phyloP scores from a whole-genome alignment of 2,113 vertebrate species.

The Noturus placidus region DNA sequence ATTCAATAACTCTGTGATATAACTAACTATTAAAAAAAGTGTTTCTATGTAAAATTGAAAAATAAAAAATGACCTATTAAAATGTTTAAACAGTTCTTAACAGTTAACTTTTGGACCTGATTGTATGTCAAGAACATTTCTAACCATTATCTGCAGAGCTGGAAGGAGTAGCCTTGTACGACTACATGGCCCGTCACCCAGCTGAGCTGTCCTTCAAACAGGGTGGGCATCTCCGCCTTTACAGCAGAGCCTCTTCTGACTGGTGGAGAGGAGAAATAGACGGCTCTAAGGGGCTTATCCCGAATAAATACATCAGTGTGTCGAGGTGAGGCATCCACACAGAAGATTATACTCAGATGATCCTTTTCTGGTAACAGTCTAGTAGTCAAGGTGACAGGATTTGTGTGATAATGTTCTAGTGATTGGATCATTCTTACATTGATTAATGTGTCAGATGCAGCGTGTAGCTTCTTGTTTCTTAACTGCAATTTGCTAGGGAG shows the following conservation, averaged over 20 bases:
- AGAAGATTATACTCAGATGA: neutral
- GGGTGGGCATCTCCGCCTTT: constrained; percentile 65
- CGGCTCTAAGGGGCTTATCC: constrained; percentile 66
- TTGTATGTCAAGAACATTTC: neutral
- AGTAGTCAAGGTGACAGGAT: neutral
- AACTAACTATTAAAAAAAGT: neutral
- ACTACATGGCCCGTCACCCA: constrained; percentile 58
- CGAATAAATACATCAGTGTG: constrained; percentile 72
- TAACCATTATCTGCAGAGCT: constrained; percentile 57
- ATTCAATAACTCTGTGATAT: neutral
- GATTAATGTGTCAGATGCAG: too few relatives aligned
- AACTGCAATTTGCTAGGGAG: too few relatives aligned
- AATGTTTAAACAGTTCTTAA: neutral
- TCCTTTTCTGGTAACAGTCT: neutral
- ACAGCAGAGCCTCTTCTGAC: constrained; percentile 68
- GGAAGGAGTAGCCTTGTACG: constrained; percentile 66
- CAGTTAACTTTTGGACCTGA: neutral
- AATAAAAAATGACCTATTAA: neutral
- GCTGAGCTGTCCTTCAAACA: constrained; percentile 68
- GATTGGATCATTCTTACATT: too few relatives aligned
- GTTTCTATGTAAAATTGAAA: neutral
- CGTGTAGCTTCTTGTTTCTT: too few relatives aligned
- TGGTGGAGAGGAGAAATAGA: constrained; percentile 73
- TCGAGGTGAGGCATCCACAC: constrained; percentile 61
- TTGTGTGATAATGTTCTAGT: neutral